These are phyloP conservation scores for Hylaeus volcanicus DNA, from an alignment of 1,140 invertebrate genomes.

Conservation along the genomic window DNA sequence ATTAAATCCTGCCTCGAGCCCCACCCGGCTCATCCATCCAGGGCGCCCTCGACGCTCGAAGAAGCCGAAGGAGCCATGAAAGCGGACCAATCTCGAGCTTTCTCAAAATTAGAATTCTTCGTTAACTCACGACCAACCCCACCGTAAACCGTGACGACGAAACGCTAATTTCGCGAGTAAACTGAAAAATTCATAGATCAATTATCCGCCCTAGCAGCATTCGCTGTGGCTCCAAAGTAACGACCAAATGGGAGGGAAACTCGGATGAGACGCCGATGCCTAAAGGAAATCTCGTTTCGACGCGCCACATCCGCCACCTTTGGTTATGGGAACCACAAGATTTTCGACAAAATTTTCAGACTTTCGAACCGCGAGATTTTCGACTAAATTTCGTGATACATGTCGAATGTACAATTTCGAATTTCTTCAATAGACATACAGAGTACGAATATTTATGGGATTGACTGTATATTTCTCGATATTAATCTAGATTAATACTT, in stretches of 20 bases:
- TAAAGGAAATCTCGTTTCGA: neutral
- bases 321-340: too few species aligned
- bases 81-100: constrained; percentile 37
- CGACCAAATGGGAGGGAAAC: neutral
- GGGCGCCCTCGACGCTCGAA: neutral
- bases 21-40: constrained; percentile 43
- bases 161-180: constrained; percentile 49
- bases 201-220: constrained; percentile 31
- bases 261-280: neutral
- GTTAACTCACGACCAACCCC: constrained; percentile 38
- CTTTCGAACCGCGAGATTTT: too few species aligned
- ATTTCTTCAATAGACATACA: too few species aligned
- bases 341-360: too few species aligned
- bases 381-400: too few species aligned
- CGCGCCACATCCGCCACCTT: too few species aligned
- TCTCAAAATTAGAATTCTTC: constrained; percentile 63
- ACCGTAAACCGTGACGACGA: constrained; percentile 10
- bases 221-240: neutral
- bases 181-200: constrained; percentile 54
- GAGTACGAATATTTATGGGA: too few species aligned
- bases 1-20: constrained; percentile 60
- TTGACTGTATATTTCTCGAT: too few species aligned
- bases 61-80: constrained; percentile 50
- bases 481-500: too few species aligned
- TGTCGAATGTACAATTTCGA: too few species aligned